Conservation (phyloP, 2,888 invertebrate genomes). For the Stenotaenia linearis region DNA sequence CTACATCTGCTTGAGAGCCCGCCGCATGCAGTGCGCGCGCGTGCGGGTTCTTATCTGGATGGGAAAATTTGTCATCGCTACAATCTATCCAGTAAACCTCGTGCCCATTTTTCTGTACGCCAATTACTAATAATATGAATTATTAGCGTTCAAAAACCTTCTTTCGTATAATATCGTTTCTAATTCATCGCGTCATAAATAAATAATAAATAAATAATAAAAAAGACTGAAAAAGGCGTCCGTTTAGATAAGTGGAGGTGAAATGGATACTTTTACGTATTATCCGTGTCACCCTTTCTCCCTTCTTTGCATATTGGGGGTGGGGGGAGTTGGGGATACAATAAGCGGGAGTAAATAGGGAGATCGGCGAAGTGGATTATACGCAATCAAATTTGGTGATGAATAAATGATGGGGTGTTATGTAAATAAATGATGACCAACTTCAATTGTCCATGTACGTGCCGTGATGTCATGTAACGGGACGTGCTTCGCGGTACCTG, state of each 20-base stretch:
- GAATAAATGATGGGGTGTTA: not conserved
- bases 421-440: not conserved
- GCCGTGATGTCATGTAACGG: not conserved
- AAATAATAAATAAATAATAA: not conserved
- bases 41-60: not conserved
- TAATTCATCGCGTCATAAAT: too few relatives aligned
- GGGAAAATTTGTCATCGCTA: not conserved
- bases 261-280: not conserved
- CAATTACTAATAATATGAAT: not conserved
- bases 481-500: not conserved
- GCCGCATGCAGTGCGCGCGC: not conserved
- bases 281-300: not conserved
- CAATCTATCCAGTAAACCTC: not conserved
- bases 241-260: not conserved
- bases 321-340: not conserved
- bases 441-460: not conserved
- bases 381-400: not conserved
- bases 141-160: too few relatives aligned
- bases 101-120: not conserved
- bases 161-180: too few relatives aligned
- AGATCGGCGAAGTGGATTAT: not conserved
- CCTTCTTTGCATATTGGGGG: not conserved
- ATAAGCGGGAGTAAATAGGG: not conserved
- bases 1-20: not conserved
- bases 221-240: not conserved